Evolutionary conservation across 2,888 invertebrate species (phyloP).

Genomic region (Plagodis dolabraria): DNA sequence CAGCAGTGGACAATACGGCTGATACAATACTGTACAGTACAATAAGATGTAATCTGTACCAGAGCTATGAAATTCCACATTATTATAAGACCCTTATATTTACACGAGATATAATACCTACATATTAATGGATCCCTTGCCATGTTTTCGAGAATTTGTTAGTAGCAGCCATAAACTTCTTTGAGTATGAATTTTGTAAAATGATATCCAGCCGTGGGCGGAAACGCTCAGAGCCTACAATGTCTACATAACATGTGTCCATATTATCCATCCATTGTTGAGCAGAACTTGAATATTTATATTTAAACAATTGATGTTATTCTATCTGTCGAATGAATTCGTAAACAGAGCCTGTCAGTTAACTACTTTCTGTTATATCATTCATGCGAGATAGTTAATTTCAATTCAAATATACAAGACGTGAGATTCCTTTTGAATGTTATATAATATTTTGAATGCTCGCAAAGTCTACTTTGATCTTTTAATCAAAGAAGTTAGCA

Average conservation of each 20-base stretch:
- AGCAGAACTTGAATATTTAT: conserved; percentile 40
- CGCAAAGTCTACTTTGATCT: too few species aligned
- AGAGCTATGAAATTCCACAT: conserved; percentile 2
- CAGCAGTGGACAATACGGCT: too few species aligned
- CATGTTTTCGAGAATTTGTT: conserved; percentile 32
- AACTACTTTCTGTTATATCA: conserved; percentile 41
- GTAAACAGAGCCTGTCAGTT: conserved; percentile 11
- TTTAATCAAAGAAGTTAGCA: too few species aligned
- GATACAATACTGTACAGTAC: too few species aligned
- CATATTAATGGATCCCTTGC: conserved; percentile 29
- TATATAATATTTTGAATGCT: too few species aligned
- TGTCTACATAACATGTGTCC: neutral
- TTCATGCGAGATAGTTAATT: too few species aligned
- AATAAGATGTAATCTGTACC: neutral
- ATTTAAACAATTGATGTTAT: conserved; percentile 11
- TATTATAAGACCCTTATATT: conserved; percentile 25
- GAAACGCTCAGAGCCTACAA: conserved; percentile 41
- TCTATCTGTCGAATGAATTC: conserved; percentile 26
- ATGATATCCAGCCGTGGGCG: conserved; percentile 41
- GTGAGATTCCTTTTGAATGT: too few species aligned
- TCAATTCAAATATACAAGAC: too few species aligned
- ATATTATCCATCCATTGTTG: conserved; percentile 38
- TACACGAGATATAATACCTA: neutral
- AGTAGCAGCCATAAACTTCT: conserved; percentile 41
- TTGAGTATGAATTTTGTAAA: conserved; percentile 40